phyloP scores from a whole-genome alignment of 2,888 invertebrate species.

The Megaustenia siamemsis region DNA sequence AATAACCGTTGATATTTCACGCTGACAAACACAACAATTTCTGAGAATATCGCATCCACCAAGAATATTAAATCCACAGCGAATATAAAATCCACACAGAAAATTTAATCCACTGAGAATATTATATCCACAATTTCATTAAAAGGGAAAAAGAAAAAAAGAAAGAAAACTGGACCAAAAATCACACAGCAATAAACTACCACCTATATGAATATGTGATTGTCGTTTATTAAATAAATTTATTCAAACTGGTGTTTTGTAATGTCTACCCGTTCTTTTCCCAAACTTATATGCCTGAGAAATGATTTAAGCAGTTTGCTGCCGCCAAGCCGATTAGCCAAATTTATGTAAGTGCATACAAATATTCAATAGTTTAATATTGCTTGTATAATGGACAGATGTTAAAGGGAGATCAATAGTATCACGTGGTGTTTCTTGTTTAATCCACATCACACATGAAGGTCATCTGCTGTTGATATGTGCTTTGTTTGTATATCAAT shows the following conservation, averaged over 20 bases:
- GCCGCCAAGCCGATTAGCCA: neutral
- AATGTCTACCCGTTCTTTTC: neutral
- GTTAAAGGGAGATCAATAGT: constrained; percentile 19
- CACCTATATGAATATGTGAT: no score
- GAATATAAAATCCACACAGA: no score
- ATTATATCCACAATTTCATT: neutral
- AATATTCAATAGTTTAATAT: constrained; percentile 15
- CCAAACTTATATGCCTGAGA: neutral
- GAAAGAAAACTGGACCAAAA: neutral
- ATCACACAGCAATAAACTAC: no score
- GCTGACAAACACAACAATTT: no score
- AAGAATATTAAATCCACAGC: no score
- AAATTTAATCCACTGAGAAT: neutral
- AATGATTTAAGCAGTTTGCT: neutral
- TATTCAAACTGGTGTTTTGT: neutral
- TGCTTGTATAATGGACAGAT: neutral
- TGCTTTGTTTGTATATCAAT: neutral
- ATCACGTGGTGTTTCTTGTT: neutral
- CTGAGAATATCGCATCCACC: no score
- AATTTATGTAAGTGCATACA: neutral
- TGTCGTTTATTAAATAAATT: no score
- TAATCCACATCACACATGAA: neutral
- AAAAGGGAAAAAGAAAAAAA: neutral
- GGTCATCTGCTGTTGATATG: constrained; percentile 21
- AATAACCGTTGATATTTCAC: no score